Evolutionary conservation across 2,113 vertebrate genomes (phyloP).

Genomic region (Cervus canadensis): DNA sequence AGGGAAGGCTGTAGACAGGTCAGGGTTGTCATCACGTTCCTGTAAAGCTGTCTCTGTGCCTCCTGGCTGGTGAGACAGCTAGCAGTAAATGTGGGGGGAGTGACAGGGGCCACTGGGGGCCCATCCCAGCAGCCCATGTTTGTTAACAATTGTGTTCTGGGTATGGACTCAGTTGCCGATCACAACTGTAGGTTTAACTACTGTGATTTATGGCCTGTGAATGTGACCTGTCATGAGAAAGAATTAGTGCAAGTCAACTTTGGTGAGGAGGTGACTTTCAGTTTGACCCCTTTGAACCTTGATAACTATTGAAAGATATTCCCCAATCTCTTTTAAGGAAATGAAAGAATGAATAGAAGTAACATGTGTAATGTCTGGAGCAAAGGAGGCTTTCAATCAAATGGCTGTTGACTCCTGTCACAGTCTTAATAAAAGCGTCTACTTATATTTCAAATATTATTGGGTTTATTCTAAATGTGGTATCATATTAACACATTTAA

Average conservation of each 20-base stretch:
- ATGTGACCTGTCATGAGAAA: neutral
- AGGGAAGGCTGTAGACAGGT: neutral
- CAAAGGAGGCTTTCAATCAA: neutral
- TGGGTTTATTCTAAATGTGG: neutral
- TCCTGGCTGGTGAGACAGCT: neutral
- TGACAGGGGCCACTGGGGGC: neutral
- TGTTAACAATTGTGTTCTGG: neutral
- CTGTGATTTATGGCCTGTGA: constrained; percentile 43
- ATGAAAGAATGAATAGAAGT: neutral
- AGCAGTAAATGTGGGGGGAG: neutral
- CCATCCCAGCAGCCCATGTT: neutral
- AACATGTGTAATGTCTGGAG: neutral
- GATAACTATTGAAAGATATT: neutral
- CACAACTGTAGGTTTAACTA: neutral
- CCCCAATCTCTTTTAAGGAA: neutral
- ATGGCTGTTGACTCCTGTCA: neutral
- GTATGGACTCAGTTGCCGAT: neutral
- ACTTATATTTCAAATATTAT: neutral
- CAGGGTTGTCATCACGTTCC: constrained; percentile 9
- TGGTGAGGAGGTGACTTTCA: neutral
- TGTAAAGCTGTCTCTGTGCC: neutral
- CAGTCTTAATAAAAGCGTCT: neutral
- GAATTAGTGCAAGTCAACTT: neutral
- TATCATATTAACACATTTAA: neutral
- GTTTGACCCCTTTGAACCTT: neutral